Base-by-base conservation (phyloP, 2,113 vertebrate genomes). In the Alosa alosa region DNA sequence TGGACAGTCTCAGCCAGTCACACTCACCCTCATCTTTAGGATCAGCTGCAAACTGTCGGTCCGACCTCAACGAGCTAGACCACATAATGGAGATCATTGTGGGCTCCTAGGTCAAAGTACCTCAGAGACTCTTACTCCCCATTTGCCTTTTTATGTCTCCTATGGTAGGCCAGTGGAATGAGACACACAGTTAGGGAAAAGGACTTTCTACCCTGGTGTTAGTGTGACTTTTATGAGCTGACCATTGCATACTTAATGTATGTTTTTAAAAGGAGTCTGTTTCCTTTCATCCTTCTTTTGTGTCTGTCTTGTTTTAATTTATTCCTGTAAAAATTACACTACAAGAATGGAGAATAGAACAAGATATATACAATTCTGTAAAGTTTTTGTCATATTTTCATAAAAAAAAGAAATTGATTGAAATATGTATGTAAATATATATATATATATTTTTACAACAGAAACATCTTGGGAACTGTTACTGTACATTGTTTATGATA, bases 31-130 rank as follows among this genome's bases (percentile, higher is more conserved):
- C 96, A 0, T 68, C 96, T 44, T 87, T 97, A 25, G 91, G 94
- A 86, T 95, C 97, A 31, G 89, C 96, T 86, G 89, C 97, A 39
- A 95, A 92, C 91, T 99, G 97, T 94, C 97, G 97, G 94, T 95
- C 96, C 31, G 98, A 99, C 92, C 96, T 99, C 86, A 97, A 97
- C 0, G 98, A 99, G 94, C 96, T 98, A 90, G 98, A 99, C 93
- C 98, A 98, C 92, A 97, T 99, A 91, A 97, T 99, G 92, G 98
- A 98, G 94, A 99, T 99, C 91, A 96, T 99, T 86, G 98, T 99
- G 89, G 98, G 97, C 88, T 98, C 98, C 87, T 99, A 90, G 89
- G 75, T 49, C 17, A 2, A 41, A 68, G 4, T 55, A 57, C 84
- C 11, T 83, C 84, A 78, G 68, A 36, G 46, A 87, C 72, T 64